Base-by-base conservation (phyloP, 1,140 invertebrate species). In the Cydia amplana region DNA sequence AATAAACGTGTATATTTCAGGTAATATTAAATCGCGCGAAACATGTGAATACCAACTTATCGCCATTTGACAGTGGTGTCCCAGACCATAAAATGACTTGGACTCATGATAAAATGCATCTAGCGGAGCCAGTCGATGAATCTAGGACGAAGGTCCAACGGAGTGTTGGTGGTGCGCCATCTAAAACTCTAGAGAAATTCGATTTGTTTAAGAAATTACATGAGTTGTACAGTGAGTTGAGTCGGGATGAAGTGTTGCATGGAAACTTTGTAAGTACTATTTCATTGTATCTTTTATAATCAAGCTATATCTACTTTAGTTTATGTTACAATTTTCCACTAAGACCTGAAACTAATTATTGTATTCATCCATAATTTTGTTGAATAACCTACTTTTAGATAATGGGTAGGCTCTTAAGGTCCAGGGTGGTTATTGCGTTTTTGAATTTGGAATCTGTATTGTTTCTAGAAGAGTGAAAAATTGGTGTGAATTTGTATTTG, bases 181-280 rank as follows among this genome's bases (percentile, higher is more conserved):
- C 87, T 18, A 93, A 93, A 79, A 76, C 82, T 75, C 83, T 80
- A 74, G 91, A 89, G 79, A 93, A 92, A 81, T 94, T 95, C 81
- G 94, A 95, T 89, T 93, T 95, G 78, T 94, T 94, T 81, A 94
- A 94, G 79, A 94, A 94, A 82, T 91, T 95, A 70, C 93, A 93
- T 85, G 94, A 94, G 84, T 83, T 94, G 43, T 94, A 94, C 74
- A 91, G 88, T 85, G 93, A 93, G 55, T 86, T 93, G 74, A 93
- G 90, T 85, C 87, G 87, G 80, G 91, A 93, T 85, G 93, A 93
- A 85, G 77, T 86, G 64, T 86, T 90, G 77, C 92, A 93, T 79
- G 78, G 83, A n/a, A 93, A 89, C 79, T 93, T 90, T 87, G 93
- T 93, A 81, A 91, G 92, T 92, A 73, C 51, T 55, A 65, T 25